Evolutionary conservation across 2,888 invertebrate genomes (phyloP).

Genomic region (Drosophila kokeensis): DNA sequence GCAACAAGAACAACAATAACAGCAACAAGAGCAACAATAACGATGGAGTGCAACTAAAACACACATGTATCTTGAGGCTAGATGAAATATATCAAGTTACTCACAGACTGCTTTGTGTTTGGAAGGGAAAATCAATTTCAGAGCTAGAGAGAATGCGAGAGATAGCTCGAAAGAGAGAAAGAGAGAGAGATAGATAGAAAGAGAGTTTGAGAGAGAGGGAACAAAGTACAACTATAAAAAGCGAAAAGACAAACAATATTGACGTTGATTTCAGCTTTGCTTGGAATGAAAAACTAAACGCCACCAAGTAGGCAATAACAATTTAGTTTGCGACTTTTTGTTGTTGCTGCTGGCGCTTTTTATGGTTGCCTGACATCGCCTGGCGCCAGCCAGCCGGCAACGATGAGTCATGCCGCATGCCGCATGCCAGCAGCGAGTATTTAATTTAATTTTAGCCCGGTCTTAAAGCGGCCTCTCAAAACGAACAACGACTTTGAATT

Average conservation of each 20-base stretch:
- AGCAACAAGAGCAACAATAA: constrained; percentile 3
- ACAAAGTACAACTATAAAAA: constrained; percentile 39
- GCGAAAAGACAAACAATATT: constrained; percentile 58
- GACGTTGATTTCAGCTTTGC: constrained; percentile 56
- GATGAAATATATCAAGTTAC: constrained; percentile 28
- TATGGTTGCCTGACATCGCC: constrained; percentile 53
- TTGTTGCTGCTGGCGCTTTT: constrained; percentile 47
- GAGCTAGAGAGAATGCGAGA: neutral
- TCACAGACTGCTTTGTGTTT: neutral
- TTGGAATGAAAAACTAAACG: constrained; percentile 51
- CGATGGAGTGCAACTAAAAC: constrained; percentile 10
- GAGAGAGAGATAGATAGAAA: too few species aligned
- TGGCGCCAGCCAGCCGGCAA: constrained; percentile 72
- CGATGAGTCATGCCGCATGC: constrained; percentile 66
- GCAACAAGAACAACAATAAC: neutral
- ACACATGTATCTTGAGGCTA: constrained; percentile 31
- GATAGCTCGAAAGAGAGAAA: neutral
- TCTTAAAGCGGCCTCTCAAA: constrained; percentile 28
- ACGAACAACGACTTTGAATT: neutral
- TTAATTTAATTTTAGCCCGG: constrained; percentile 60
- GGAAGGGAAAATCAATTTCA: constrained; percentile 56
- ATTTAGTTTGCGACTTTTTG: constrained; percentile 47
- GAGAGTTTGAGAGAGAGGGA: neutral
- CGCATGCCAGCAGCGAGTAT: constrained; percentile 29
- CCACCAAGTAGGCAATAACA: constrained; percentile 73